Evolutionary conservation across 2,888 invertebrate species (phyloP), one percentile per base, ranked within the genome.

Genomic region (Drosophila monieri): DNA sequence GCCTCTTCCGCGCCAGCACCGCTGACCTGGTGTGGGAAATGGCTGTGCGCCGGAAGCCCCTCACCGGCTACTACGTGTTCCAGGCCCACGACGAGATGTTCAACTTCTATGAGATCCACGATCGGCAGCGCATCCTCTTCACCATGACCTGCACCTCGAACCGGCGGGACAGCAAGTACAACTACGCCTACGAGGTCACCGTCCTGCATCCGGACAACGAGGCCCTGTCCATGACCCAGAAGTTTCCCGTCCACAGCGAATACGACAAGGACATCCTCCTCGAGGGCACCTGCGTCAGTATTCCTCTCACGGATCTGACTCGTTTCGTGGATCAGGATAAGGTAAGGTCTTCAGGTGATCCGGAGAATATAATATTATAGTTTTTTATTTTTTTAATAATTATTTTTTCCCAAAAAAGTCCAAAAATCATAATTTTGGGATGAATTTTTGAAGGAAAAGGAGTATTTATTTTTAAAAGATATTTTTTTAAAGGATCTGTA

Each of bases 71-170:
- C 54, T 91, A 90, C 57, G 90, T 91, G 10, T 91, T 91, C 54
- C 85, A 90, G 64, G 85, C 88, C 2, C 89, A 69, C 66, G 88
- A 86, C 56, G 91, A 91, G 73, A 89, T 90, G 87, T 91, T 91
- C 58, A 91, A 91, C 71, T 90, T 91, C 51, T 91, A 91, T 69
- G 91, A 91, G 66, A 87, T 91, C n/a, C 81, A 89, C 51, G 91
- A 91, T 62, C 86, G 86, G 43, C 87, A 89, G 52, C 84, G 89
- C 9, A 79, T 90, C 10, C 85, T 91, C 3, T 91, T 91, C 65
- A 91, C 91, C 49, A 90, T 91, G 89, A 91, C 91, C 10, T 88
- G 90, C 59, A 90, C 91, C 2, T 89, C 91, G 2, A 89, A 89
- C 25, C 73, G 88, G 32, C 79, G 85, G 2, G 89, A 90, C 41